Percentiles rank a stretch among this genome's conserved stretches.
phyloP scores from a whole-genome alignment of 2,113 vertebrate genomes.

The Hippoglossus stenolepis region DNA sequence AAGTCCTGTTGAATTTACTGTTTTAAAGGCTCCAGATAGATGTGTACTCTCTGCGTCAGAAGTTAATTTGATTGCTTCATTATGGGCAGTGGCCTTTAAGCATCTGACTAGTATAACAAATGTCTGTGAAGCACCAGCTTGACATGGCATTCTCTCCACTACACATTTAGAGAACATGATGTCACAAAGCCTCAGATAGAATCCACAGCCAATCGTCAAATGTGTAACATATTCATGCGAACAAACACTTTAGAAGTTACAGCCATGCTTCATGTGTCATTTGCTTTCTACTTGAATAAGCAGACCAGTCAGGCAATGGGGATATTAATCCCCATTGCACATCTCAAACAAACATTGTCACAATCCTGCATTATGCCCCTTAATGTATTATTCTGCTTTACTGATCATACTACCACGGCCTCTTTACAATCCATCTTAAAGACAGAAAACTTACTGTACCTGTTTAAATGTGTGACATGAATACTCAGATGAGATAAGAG shows the following conservation, averaged over 20 bases:
- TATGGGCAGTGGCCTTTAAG: slow-evolving; percentile 43
- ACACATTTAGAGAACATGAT: not conserved
- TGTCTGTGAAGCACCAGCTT: not conserved
- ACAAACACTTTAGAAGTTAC: not conserved
- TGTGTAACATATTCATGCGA: slow-evolving; percentile 2
- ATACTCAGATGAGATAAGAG: slow-evolving; percentile 32
- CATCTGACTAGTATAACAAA: slow-evolving; percentile 48
- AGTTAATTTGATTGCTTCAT: slow-evolving; percentile 44
- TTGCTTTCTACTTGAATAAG: not conserved
- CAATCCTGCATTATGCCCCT: not conserved
- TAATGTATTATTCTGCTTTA: not conserved
- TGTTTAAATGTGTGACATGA: slow-evolving; percentile 29
- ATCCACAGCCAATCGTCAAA: slow-evolving; percentile 4
- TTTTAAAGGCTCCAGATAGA: slow-evolving; percentile 27
- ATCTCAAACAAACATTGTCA: not conserved
- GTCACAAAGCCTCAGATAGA: not conserved
- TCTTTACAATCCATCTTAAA: not conserved
- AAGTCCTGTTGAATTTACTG: slow-evolving; percentile 23
- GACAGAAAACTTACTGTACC: slow-evolving; percentile 8
- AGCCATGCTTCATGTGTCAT: not conserved
- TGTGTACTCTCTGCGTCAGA: slow-evolving; percentile 16
- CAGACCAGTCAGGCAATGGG: not conserved
- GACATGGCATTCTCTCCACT: not conserved
- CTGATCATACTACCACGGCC: not conserved
- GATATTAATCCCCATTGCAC: slow-evolving; percentile 21